These are phyloP conservation scores for Percopsis omiscomaycus DNA, from an alignment of 2,797 vertebrate species.

Conservation along the genomic window DNA sequence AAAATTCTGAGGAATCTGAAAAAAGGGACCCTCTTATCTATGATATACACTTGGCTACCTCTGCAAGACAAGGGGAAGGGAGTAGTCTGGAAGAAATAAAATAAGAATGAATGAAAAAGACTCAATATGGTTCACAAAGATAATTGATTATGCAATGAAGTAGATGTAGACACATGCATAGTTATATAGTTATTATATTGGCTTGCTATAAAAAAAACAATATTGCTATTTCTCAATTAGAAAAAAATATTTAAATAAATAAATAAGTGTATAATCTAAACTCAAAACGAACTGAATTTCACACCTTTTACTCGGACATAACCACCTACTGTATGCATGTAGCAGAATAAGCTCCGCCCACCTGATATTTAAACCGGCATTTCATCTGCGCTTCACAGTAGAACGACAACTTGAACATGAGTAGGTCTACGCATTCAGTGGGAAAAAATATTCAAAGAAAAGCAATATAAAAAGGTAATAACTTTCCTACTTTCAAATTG, in stretches of 20 bases:
- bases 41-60: slow-evolving; percentile 33
- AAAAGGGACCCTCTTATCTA: slow-evolving; percentile 48
- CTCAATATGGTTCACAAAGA: slow-evolving; percentile 8
- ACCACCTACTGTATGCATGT: background rate
- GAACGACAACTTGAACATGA: slow-evolving; percentile 61
- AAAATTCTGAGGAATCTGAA: slow-evolving; percentile 22
- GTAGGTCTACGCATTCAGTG: slow-evolving; percentile 33
- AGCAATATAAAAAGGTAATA: slow-evolving; percentile 45
- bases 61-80: slow-evolving; percentile 4
- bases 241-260: too few species aligned
- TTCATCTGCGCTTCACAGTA: slow-evolving; percentile 56
- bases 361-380: slow-evolving; percentile 75
- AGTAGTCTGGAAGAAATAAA: slow-evolving; percentile 7
- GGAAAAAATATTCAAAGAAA: slow-evolving; percentile 11
- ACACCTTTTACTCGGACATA: background rate
- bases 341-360: slow-evolving; percentile 67
- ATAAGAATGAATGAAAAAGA: slow-evolving; percentile 43
- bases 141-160: background rate
- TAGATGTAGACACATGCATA: too few species aligned
- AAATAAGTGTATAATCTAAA: too few species aligned
- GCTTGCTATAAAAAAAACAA: too few species aligned
- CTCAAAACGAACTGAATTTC: too few species aligned
- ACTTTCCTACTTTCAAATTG: background rate
- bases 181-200: too few species aligned
- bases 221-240: too few species aligned